Percentiles rank a stretch among this genome's conserved stretches.
Conservation (phyloP, 92 coral and sea anemone genomes). For the Heliopora coerulea region DNA sequence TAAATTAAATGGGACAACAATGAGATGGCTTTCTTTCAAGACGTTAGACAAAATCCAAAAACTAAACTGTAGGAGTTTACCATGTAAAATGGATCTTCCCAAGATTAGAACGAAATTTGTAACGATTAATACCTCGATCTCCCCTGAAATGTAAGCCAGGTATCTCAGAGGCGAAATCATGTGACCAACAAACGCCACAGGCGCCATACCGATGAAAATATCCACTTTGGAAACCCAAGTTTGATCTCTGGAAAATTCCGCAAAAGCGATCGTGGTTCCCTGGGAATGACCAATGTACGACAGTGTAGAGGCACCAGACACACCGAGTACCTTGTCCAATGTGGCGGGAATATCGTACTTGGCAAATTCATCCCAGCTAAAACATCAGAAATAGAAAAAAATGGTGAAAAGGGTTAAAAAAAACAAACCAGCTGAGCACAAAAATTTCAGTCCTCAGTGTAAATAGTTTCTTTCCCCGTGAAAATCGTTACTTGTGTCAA, state of each 20-base stretch:
- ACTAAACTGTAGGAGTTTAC: too few relatives aligned
- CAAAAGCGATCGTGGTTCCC: constrained; percentile 87
- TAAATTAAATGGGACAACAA: too few relatives aligned
- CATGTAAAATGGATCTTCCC: too few relatives aligned
- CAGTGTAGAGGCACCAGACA: constrained; percentile 56
- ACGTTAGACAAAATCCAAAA: too few relatives aligned
- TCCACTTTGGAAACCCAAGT: constrained; percentile 71
- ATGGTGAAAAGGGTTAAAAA: too few relatives aligned
- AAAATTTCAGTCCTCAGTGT: too few relatives aligned
- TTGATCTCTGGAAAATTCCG: constrained; percentile 74
- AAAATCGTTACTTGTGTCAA: too few relatives aligned
- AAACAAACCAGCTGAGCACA: too few relatives aligned
- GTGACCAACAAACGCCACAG: constrained; percentile 66
- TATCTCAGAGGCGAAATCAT: constrained; percentile 66
- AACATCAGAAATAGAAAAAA: constrained; percentile 13
- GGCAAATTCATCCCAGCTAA: constrained; percentile 94
- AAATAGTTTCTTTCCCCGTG: too few relatives aligned
- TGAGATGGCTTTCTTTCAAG: too few relatives aligned
- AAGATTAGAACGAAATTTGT: too few relatives aligned
- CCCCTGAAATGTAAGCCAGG: constrained; percentile 48
- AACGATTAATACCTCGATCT: constrained; percentile 54
- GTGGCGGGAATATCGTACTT: constrained; percentile 89
- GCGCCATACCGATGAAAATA: constrained; percentile 75
- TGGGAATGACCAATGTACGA: constrained; percentile 90
- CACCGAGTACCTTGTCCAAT: constrained; percentile 60